phyloP scores from a whole-genome alignment of 2,113 vertebrate genomes.

The Xerus inauris region DNA sequence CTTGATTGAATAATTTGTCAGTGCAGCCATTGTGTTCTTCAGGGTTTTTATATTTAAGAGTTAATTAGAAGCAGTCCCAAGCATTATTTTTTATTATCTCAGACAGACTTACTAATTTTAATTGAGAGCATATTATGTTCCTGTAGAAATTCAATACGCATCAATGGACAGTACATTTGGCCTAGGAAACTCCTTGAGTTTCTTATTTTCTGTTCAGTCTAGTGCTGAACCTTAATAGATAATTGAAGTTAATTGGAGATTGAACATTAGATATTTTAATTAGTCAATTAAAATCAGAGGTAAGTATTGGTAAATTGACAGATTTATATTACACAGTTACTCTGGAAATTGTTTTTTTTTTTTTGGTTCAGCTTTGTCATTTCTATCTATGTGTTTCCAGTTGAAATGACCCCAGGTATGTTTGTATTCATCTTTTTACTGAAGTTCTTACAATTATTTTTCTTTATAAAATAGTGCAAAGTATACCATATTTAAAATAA shows the following conservation, averaged over 20 bases:
- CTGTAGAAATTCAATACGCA: neutral
- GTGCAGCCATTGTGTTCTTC: neutral
- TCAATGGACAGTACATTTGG: neutral
- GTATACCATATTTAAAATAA: too few relatives aligned
- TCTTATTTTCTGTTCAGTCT: neutral
- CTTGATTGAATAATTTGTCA: neutral
- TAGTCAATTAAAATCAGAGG: neutral
- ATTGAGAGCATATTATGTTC: neutral
- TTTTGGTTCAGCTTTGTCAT: too few relatives aligned
- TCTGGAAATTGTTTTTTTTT: too few relatives aligned
- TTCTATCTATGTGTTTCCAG: neutral
- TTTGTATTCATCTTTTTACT: too few relatives aligned
- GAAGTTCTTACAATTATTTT: too few relatives aligned
- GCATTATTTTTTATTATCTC: neutral
- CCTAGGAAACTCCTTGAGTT: neutral
- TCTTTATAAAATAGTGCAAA: too few relatives aligned
- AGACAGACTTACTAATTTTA: neutral
- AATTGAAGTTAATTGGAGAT: neutral
- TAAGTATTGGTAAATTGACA: neutral
- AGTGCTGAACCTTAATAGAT: neutral
- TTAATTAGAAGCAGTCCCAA: neutral
- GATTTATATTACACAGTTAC: neutral
- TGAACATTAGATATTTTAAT: neutral
- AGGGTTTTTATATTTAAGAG: neutral
- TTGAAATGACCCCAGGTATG: too few relatives aligned